These are phyloP conservation scores for Hipposideros armiger DNA, from an alignment of 2,113 vertebrate genomes.

Conservation along the genomic window DNA sequence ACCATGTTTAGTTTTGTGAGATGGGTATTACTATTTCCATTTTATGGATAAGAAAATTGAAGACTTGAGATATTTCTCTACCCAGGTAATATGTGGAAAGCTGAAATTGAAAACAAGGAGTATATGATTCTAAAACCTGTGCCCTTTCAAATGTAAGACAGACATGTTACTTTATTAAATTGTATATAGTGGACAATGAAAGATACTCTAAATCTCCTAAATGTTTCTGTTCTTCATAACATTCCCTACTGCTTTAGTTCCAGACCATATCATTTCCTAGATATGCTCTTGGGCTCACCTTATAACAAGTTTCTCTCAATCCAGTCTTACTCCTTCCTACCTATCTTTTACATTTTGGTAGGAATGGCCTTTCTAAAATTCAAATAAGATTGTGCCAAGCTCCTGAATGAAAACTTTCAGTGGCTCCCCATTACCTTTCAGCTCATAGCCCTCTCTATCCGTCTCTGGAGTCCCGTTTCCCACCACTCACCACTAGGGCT, in stretches of 20 bases:
- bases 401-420: neutral
- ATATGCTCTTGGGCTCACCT: neutral
- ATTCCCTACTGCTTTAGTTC: neutral
- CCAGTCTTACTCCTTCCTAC: neutral
- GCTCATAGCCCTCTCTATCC: neutral
- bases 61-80: neutral
- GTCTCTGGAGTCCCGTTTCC: neutral
- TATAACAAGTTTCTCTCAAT: neutral
- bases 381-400: neutral
- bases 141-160: neutral
- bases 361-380: neutral
- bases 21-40: neutral
- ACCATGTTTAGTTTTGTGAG: neutral
- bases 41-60: neutral
- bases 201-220: neutral
- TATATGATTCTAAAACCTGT: neutral
- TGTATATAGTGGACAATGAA: neutral
- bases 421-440: neutral
- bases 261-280: neutral
- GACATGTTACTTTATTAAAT: neutral
- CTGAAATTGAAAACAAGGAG: neutral
- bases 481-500: neutral
- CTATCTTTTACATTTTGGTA: neutral
- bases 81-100: neutral
- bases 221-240: neutral